Conservation (phyloP, 2,888 invertebrate species). For the Scaptodrosophila latifasciaeformis region DNA sequence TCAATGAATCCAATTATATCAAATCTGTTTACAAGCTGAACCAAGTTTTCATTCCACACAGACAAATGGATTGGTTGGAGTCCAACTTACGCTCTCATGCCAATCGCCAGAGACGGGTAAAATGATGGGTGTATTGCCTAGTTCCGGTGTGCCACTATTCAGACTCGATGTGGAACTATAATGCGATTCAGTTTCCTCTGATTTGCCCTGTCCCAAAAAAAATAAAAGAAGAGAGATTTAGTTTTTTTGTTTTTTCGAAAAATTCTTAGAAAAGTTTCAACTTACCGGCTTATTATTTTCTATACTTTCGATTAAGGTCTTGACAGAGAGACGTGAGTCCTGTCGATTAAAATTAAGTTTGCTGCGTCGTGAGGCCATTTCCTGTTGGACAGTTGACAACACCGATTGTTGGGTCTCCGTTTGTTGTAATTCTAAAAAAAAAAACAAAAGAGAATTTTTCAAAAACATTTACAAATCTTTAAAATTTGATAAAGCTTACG, state of each 20-base stretch:
- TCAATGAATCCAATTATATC: too few species aligned
- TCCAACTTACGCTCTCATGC: constrained; percentile 70
- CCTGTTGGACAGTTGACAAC: constrained; percentile 77
- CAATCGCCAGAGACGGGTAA: constrained; percentile 66
- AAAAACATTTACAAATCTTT: too few species aligned
- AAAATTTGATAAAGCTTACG: constrained; percentile 62
- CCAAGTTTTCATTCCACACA: too few species aligned
- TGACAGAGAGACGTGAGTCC: constrained; percentile 90
- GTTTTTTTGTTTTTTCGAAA: too few species aligned
- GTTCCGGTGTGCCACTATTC: constrained; percentile 77
- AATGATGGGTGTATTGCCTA: constrained; percentile 53
- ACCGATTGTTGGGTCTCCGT: constrained; percentile 77
- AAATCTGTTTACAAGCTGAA: too few species aligned
- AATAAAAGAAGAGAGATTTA: constrained; percentile 36
- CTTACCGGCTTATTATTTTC: constrained; percentile 87
- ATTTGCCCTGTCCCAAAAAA: constrained; percentile 58
- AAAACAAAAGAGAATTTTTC: too few species aligned
- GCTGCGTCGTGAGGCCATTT: constrained; percentile 78
- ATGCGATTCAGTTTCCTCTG: constrained; percentile 77
- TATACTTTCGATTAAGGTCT: constrained; percentile 92
- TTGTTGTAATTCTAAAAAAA: constrained; percentile 58
- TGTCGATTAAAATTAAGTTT: constrained; percentile 76
- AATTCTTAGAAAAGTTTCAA: constrained; percentile 70
- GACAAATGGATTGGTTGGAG: background rate
- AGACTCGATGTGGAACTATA: constrained; percentile 81